Base-by-base conservation (phyloP, 2,888 invertebrate genomes). In the Camponotus fellah region DNA sequence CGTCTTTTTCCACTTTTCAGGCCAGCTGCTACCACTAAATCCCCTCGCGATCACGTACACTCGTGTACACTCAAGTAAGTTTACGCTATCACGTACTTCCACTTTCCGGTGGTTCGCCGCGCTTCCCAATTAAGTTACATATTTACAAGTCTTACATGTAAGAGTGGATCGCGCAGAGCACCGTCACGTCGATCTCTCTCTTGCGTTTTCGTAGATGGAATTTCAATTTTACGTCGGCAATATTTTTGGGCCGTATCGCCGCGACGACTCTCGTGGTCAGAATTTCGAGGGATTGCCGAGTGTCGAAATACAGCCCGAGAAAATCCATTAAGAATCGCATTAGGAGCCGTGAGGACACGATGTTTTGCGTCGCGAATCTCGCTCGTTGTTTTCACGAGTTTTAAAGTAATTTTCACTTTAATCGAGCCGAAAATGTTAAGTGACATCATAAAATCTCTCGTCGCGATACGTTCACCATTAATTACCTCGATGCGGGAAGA, bases 381-480 rank as follows among this genome's bases (percentile, higher is more conserved):
- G 65, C 74, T 79, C 72, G 79, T 34, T 26, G 66, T 65, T 43
- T 77, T 79, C 32, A 64, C 21, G 43, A 6, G 34, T 65, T 74
- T 83, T 71, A 69, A 65, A 56, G 58, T 75, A 64, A 76, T 32
- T 66, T 60, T 32, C 76, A 66, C 65, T 82, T 85, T 76, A 69
- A 71, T 85, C 84, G 75, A 82, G 69, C 68, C 83, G 80, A 49
- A 37, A 87, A 86, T 81, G 85, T 90, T 90, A 83, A 87, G 89
- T 91, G 90, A 89, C 92, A 89, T 92, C 88, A 91, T 89, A 89
- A 90, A 88, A 84, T 88, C 87, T 76, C 85, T 82, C 85, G 72
- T 81, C 87, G 83, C 87, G 87, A 69, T 85, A 85, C 60, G 71
- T 65, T 84, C 79, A 66, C 79, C 80, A 60, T 83, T 60, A 71